A percentile compares a stretch with the other conserved stretches of the same genome.
Evolutionary conservation across 2,888 invertebrate species (phyloP).

Genomic region (Nomada ferruginata): DNA sequence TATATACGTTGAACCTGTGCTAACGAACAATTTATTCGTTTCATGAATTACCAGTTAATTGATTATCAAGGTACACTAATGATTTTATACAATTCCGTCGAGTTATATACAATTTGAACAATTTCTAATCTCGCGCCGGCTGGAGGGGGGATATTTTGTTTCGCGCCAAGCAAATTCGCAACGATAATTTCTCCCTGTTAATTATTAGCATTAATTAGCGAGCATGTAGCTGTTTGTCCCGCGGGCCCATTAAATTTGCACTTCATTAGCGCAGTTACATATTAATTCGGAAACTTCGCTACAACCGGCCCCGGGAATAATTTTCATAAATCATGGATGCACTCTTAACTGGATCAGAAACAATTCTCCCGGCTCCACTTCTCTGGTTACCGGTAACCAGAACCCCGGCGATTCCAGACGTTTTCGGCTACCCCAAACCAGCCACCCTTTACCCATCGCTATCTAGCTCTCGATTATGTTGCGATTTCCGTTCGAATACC

Average conservation of each 20-base stretch:
- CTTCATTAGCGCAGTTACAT: constrained; percentile 58
- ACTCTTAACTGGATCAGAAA: constrained; percentile 59
- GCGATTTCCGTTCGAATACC: constrained; percentile 48
- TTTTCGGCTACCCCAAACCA: neutral
- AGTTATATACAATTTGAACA: neutral
- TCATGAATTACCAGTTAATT: no score
- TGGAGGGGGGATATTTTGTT: constrained; percentile 23
- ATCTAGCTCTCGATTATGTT: constrained; percentile 8
- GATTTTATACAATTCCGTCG: neutral
- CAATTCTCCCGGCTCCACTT: constrained; percentile 43
- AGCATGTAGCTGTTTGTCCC: constrained; percentile 51
- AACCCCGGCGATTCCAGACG: constrained; percentile 25
- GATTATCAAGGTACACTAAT: no score
- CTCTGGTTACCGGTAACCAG: constrained; percentile 25
- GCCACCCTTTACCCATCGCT: neutral
- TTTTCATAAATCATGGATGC: constrained; percentile 60
- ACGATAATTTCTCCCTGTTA: constrained; percentile 45
- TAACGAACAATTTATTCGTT: no score
- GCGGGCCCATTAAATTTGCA: constrained; percentile 59
- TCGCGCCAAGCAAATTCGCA: constrained; percentile 15
- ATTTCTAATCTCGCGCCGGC: constrained; percentile 1
- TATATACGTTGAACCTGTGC: no score
- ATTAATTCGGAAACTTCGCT: constrained; percentile 57
- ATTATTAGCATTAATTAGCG: constrained; percentile 59
- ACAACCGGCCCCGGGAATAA: constrained; percentile 39